Evolutionary conservation across 2,797 vertebrate genomes (phyloP).

Genomic region (Nyctibius grandis): DNA sequence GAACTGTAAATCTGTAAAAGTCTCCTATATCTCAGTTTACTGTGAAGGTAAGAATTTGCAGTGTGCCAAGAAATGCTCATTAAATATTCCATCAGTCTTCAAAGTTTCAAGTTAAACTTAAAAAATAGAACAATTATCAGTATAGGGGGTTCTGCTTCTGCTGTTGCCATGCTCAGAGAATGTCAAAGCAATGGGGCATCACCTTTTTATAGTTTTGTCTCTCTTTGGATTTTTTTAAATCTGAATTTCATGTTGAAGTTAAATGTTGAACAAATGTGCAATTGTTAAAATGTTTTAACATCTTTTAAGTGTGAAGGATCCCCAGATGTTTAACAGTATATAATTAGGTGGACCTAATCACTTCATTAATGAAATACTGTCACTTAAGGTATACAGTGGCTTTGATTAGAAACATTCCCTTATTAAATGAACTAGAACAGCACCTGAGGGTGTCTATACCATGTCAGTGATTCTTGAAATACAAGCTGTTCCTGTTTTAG

Average conservation of each 20-base stretch:
- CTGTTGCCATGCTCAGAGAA: background rate
- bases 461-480: background rate
- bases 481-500: background rate
- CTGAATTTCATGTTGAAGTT: background rate
- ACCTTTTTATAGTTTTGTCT: background rate
- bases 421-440: background rate
- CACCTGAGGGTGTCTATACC: background rate
- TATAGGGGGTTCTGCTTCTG: background rate
- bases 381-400: background rate
- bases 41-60: constrained; percentile 15
- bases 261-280: background rate
- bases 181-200: background rate
- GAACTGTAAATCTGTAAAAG: background rate
- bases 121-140: constrained; percentile 52
- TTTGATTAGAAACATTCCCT: background rate
- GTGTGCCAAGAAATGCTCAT: constrained; percentile 53
- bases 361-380: background rate
- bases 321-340: background rate
- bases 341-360: background rate
- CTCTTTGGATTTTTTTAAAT: background rate
- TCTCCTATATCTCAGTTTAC: background rate
- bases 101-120: constrained; percentile 47
- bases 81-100: constrained; percentile 61
- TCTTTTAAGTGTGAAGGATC: background rate
- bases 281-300: background rate